Evolutionary conservation across 2,888 invertebrate genomes (phyloP).

Genomic region (Steinernema carpocapsae): DNA sequence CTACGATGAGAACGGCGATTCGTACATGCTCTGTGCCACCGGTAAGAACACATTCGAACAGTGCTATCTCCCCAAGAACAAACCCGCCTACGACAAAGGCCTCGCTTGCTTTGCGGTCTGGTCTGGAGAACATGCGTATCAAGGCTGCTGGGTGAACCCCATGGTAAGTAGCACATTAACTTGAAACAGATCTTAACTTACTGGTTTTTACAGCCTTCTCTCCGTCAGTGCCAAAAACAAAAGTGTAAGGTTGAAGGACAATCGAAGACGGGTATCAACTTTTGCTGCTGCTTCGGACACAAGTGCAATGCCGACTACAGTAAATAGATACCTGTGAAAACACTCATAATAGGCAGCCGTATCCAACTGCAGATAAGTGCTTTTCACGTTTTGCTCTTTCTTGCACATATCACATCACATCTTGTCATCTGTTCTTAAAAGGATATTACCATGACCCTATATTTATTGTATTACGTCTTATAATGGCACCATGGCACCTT

Average conservation of each 20-base stretch:
- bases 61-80: constrained; percentile 22
- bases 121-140: not conserved
- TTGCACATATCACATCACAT: no score
- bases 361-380: no score
- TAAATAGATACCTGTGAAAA: not conserved
- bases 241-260: not conserved
- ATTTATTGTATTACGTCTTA: no score
- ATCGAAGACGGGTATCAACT: constrained; percentile 34
- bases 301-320: constrained; percentile 33
- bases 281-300: constrained; percentile 38
- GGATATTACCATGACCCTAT: no score
- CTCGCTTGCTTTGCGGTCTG: constrained; percentile 14
- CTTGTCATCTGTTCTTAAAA: no score
- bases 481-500: no score
- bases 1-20: constrained; percentile 14
- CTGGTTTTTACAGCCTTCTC: constrained; percentile 6
- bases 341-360: no score
- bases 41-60: constrained; percentile 21
- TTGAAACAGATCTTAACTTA: no score
- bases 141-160: constrained; percentile 13
- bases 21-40: constrained; percentile 25
- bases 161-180: not conserved
- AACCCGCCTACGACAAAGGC: constrained; percentile 25
- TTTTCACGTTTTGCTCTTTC: no score
- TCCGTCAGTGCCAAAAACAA: constrained; percentile 14